These are phyloP conservation scores for Enteromius radiatus DNA, from an alignment of 2,797 vertebrate species.

Conservation along the genomic window DNA sequence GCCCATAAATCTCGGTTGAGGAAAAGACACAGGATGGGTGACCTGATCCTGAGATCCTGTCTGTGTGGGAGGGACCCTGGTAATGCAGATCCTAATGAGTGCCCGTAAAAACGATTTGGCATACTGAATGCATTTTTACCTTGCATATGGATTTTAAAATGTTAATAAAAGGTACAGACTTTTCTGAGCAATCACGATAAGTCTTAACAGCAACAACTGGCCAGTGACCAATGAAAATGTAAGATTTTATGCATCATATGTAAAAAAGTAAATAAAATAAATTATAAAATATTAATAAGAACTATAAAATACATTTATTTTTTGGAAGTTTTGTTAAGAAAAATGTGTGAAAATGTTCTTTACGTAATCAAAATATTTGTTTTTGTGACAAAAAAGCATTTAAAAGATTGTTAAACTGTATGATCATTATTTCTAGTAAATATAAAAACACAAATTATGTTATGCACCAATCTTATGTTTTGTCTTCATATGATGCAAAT, in stretches of 20 bases:
- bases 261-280: too few species aligned
- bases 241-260: background rate
- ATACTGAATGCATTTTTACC: background rate
- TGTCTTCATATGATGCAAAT: background rate
- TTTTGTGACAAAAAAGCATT: background rate
- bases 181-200: background rate
- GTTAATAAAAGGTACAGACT: background rate
- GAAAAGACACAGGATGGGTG: slow-evolving; percentile 65
- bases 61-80: slow-evolving; percentile 71
- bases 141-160: background rate
- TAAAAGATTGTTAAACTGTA: background rate
- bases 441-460: background rate
- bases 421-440: background rate
- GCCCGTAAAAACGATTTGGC: background rate
- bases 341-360: background rate
- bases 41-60: slow-evolving; percentile 77
- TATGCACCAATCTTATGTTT: background rate
- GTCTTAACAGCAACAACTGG: background rate
- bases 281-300: too few species aligned
- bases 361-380: background rate
- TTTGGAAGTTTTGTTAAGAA: background rate
- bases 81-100: slow-evolving; percentile 46
- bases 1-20: slow-evolving; percentile 63
- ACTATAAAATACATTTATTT: background rate
- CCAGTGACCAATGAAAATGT: background rate